These are phyloP conservation scores for Jaculus jaculus DNA, from an alignment of 2,113 vertebrate genomes.

Conservation along the genomic window DNA sequence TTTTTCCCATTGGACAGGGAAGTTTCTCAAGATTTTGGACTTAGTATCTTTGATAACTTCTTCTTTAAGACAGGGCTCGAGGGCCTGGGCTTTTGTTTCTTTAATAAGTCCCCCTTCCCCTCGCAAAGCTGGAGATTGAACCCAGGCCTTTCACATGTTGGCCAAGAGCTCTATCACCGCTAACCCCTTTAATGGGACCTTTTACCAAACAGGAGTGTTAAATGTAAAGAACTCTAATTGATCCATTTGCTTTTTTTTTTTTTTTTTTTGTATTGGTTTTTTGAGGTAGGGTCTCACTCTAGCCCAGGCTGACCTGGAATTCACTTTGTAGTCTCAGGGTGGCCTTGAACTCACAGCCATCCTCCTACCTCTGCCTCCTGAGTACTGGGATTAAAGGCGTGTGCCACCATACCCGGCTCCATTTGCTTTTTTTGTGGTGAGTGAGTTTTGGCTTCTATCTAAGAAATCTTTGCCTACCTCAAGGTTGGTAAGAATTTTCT, in stretches of 20 bases:
- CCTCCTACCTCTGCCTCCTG: too few relatives aligned
- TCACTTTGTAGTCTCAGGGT: too few relatives aligned
- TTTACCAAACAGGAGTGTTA: background rate
- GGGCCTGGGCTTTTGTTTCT: background rate
- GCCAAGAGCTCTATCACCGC: background rate
- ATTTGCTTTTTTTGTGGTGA: background rate
- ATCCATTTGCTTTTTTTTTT: background rate
- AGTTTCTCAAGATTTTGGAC: background rate
- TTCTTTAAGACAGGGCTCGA: background rate
- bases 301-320: too few relatives aligned
- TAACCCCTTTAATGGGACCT: background rate
- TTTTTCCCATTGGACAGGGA: background rate
- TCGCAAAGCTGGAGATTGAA: background rate
- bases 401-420: too few relatives aligned
- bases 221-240: background rate
- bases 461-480: background rate
- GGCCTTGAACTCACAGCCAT: too few relatives aligned
- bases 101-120: background rate
- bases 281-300: too few relatives aligned
- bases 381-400: too few relatives aligned
- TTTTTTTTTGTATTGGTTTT: too few relatives aligned
- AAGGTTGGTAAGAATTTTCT: slow-evolving; percentile 12
- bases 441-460: background rate
- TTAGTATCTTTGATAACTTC: background rate
- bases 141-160: background rate